A percentile compares a stretch with the other conserved stretches of the same genome.
These are phyloP conservation scores for Netelia fuscicornis DNA, from an alignment of 2,888 invertebrate genomes.

Conservation along the genomic window DNA sequence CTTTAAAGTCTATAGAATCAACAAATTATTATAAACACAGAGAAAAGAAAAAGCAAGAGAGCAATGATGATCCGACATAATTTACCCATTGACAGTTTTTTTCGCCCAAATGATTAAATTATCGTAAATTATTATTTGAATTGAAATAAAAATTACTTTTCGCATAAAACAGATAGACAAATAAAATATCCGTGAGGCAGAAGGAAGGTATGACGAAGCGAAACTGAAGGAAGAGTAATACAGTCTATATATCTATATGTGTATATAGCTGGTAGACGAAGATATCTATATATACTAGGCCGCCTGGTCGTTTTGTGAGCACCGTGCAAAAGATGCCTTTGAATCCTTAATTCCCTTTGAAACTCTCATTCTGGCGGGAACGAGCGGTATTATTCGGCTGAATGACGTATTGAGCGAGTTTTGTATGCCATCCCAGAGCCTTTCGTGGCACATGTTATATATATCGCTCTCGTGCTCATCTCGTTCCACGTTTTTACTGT, in stretches of 20 bases:
- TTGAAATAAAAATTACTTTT: not conserved
- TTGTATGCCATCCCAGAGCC: constrained; percentile 80
- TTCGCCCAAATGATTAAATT: not conserved
- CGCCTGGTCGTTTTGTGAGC: constrained; percentile 81
- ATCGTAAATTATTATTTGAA: not conserved
- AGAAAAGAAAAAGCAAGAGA: too few relatives aligned
- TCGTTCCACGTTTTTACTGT: constrained; percentile 67
- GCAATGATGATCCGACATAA: not conserved
- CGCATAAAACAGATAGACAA: constrained; percentile 8
- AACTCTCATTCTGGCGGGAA: constrained; percentile 84
- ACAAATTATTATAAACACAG: too few relatives aligned
- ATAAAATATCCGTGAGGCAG: constrained; percentile 1
- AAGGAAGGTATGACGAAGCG: constrained; percentile 7
- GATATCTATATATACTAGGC: constrained; percentile 19
- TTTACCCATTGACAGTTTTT: not conserved
- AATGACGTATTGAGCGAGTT: constrained; percentile 85
- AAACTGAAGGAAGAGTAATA: constrained; percentile 14
- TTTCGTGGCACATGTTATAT: constrained; percentile 71
- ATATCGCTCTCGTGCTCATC: constrained; percentile 76
- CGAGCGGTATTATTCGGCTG: constrained; percentile 84
- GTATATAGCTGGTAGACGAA: not conserved
- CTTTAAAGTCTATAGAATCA: too few relatives aligned
- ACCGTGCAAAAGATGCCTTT: constrained; percentile 84
- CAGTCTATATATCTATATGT: not conserved
- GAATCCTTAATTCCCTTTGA: constrained; percentile 85